Evolutionary conservation across 2,888 invertebrate genomes (phyloP), one percentile per base, ranked within the genome.

Genomic region (Callyntrura sp.): DNA sequence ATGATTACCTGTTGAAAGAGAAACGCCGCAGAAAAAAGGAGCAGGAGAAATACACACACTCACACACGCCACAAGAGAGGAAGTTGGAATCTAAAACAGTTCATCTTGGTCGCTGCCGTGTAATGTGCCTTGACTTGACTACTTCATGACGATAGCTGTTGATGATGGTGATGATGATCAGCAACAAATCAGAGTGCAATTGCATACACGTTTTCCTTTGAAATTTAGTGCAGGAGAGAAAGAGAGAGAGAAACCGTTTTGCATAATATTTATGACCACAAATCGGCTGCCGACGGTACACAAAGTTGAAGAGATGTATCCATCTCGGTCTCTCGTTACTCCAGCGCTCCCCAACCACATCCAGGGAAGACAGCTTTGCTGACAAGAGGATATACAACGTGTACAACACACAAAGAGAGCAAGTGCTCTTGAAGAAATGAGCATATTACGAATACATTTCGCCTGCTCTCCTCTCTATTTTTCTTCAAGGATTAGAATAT

Each of bases 1-100:
- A 8, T 88, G 88, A 88, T 88, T 88, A 88, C 88, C 88, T 88
- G 88, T 88, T 88, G 88, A 88, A 84, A 88, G 88, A 78, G 51
- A 78, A 84, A 84, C 68, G 65, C 78, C 88, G 88, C 76, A 78
- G 48, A 87, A 48, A 35, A 35, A 35, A 35, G 6, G 2, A 35
- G n/a, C 35, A 35, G 35, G 35, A 35, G 35, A 35, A 35, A 35
- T 6, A 35, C 35, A 43, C 20, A 68, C 20, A 35, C 35, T 20
- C 20, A 68, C 20, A 68, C 48, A 65, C 23, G 28, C 35, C 35
- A 35, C 35, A 35, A 60, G 20, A 65, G 83, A 48, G 62, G 45
- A 48, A 23, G 45, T 81, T 14, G n/a, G 23, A 0, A 25, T 45
- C 68, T 28, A 70, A 51, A 35, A 70, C 28, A 70, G 51, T 76